These are phyloP conservation scores for Octopus sinensis DNA, from an alignment of 1,140 invertebrate genomes.

Conservation along the genomic window DNA sequence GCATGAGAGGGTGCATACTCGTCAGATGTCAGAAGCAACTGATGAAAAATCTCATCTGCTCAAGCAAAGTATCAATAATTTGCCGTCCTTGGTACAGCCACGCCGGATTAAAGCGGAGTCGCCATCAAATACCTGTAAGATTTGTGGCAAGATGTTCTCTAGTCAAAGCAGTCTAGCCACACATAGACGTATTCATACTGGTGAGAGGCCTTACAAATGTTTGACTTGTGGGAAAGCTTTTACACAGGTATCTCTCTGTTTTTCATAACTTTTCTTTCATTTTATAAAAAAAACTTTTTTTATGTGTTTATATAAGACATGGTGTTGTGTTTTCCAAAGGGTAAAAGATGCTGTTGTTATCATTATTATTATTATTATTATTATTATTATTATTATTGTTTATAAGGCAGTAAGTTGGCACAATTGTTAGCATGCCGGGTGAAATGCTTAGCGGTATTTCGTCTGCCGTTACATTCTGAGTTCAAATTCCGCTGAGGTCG, in stretches of 20 bases:
- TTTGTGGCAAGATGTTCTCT: slow-evolving; percentile 44
- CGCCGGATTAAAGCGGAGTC: slow-evolving; percentile 23
- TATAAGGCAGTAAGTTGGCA: too few relatives aligned
- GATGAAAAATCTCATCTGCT: slow-evolving; percentile 19
- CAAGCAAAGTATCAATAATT: slow-evolving; percentile 9
- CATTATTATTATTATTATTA: too few relatives aligned
- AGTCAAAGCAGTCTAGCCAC: slow-evolving; percentile 41
- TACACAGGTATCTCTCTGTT: slow-evolving; percentile 29
- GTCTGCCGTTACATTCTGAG: too few relatives aligned
- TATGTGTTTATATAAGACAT: too few relatives aligned
- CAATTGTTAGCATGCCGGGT: too few relatives aligned
- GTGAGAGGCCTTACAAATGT: slow-evolving; percentile 42
- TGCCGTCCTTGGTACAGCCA: slow-evolving; percentile 8
- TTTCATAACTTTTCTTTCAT: too few relatives aligned
- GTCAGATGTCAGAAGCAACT: slow-evolving; percentile 36
- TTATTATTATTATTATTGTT: too few relatives aligned
- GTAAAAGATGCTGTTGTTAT: too few relatives aligned
- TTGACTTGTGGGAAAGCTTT: slow-evolving; percentile 42
- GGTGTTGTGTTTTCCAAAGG: too few relatives aligned
- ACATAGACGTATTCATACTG: slow-evolving; percentile 46
- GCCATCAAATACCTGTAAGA: slow-evolving; percentile 33
- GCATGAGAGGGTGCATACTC: slow-evolving; percentile 58
- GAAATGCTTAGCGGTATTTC: too few relatives aligned
- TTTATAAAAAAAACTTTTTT: too few relatives aligned
- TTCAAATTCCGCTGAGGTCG: too few relatives aligned